Conservation (phyloP, 2,888 invertebrate genomes). For the Ophonus ardosiacus region DNA sequence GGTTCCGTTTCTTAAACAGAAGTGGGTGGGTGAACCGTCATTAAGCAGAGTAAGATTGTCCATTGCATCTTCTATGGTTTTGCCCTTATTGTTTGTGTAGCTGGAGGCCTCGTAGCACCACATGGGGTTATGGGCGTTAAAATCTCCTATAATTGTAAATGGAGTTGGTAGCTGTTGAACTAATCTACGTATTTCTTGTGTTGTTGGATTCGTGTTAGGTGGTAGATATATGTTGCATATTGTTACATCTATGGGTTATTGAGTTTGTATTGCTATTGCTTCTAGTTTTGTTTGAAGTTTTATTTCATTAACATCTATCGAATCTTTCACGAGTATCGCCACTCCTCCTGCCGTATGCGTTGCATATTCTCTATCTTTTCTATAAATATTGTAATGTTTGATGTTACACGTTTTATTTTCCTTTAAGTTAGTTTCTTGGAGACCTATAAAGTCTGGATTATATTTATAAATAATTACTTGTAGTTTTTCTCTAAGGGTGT, state of each 20-base stretch:
- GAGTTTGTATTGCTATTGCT: not conserved
- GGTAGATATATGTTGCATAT: not conserved
- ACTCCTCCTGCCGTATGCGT: not conserved
- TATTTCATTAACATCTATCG: not conserved
- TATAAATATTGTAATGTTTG: too few relatives aligned
- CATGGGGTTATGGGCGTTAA: constrained; percentile 30
- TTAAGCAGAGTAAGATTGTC: constrained; percentile 5
- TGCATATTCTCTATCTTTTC: too few relatives aligned
- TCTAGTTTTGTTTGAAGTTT: not conserved
- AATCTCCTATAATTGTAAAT: constrained; percentile 18
- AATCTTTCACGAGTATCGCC: not conserved
- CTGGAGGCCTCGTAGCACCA: constrained; percentile 16
- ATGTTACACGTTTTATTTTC: too few relatives aligned
- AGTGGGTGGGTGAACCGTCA: constrained; percentile 16
- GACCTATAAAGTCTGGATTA: too few relatives aligned
- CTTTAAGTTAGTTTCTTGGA: too few relatives aligned
- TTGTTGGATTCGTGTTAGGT: not conserved
- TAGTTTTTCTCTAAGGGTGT: too few relatives aligned
- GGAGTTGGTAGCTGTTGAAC: constrained; percentile 21
- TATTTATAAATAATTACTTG: too few relatives aligned
- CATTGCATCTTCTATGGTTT: constrained; percentile 26
- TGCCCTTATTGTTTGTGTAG: not conserved
- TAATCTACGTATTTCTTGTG: not conserved
- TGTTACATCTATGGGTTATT: not conserved
- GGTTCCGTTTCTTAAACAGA: not conserved